phyloP scores from a whole-genome alignment of 2,888 invertebrate genomes.

The Heteromyza rotundicornis region DNA sequence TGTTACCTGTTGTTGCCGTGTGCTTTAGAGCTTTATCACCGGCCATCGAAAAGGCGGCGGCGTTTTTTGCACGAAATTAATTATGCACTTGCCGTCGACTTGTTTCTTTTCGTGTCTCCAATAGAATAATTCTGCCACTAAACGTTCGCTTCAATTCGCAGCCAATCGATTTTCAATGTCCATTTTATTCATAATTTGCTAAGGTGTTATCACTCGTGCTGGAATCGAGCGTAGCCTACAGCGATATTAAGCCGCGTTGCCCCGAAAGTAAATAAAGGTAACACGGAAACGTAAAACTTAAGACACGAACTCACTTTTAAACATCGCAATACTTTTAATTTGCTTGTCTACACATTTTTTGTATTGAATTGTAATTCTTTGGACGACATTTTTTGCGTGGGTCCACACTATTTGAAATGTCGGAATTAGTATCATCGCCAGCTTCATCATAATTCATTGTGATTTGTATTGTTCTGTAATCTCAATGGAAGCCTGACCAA shows the following conservation, averaged over 20 bases:
- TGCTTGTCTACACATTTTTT: conserved; percentile 11
- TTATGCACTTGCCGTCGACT: background rate
- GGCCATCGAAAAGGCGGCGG: too few relatives aligned
- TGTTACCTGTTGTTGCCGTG: conserved; percentile 4
- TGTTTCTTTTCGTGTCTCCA: conserved; percentile 4
- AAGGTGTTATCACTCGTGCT: too few relatives aligned
- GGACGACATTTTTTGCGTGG: background rate
- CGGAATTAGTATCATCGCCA: background rate
- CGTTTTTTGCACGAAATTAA: background rate
- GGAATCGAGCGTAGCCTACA: too few relatives aligned
- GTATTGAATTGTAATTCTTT: conserved; percentile 2
- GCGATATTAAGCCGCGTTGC: background rate
- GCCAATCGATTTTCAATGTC: background rate
- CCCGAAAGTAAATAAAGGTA: background rate
- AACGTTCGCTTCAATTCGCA: background rate
- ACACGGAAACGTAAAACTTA: conserved; percentile 45
- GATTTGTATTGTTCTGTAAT: too few relatives aligned
- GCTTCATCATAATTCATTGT: too few relatives aligned
- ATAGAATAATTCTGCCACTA: background rate
- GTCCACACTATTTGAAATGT: too few relatives aligned
- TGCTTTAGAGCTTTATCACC: background rate
- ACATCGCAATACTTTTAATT: too few relatives aligned
- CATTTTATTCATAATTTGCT: too few relatives aligned
- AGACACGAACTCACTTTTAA: conserved; percentile 40
- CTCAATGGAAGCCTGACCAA: too few relatives aligned